Conservation (phyloP, 2,113 vertebrate species). For the Phalacrocorax brasilianus region DNA sequence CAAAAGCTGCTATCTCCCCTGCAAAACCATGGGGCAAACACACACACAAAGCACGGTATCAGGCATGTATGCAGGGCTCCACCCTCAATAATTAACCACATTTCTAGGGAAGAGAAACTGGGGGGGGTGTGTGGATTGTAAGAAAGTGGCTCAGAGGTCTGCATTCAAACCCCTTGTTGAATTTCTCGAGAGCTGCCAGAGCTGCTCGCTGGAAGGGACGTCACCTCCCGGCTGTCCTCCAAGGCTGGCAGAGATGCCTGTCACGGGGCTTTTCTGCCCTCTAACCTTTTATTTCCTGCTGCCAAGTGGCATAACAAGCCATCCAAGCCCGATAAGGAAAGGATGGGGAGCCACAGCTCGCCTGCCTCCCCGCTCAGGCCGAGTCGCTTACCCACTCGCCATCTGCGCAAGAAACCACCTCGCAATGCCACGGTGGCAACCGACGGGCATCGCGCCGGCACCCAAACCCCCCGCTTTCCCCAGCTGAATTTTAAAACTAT, state of each 20-base stretch:
- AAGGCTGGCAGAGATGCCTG: not conserved
- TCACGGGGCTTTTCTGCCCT: not conserved
- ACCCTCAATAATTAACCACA: not conserved
- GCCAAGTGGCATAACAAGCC: not conserved
- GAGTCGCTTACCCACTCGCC: accelerated
- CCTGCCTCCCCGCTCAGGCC: not conserved
- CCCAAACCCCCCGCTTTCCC: not conserved
- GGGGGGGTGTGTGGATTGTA: too few species aligned
- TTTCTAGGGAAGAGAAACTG: not conserved
- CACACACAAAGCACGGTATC: not conserved
- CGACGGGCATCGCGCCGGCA: accelerated
- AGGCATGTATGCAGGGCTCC: not conserved
- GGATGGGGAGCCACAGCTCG: not conserved
- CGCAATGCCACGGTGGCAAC: not conserved
- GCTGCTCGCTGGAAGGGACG: accelerated
- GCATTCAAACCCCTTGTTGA: not conserved
- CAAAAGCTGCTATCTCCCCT: slow-evolving; percentile 22
- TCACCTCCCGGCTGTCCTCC: not conserved
- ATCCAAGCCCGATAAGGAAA: not conserved
- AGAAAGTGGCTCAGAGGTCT: not conserved
- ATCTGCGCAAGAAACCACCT: not conserved
- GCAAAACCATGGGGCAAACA: not conserved
- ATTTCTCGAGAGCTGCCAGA: not conserved
- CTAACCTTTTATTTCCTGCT: not conserved
- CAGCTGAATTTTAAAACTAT: not conserved